Percentiles rank a stretch among this genome's conserved stretches.
These are phyloP conservation scores for Machaerirhynchus nigripectus DNA, from an alignment of 2,113 vertebrate species.

Conservation along the genomic window DNA sequence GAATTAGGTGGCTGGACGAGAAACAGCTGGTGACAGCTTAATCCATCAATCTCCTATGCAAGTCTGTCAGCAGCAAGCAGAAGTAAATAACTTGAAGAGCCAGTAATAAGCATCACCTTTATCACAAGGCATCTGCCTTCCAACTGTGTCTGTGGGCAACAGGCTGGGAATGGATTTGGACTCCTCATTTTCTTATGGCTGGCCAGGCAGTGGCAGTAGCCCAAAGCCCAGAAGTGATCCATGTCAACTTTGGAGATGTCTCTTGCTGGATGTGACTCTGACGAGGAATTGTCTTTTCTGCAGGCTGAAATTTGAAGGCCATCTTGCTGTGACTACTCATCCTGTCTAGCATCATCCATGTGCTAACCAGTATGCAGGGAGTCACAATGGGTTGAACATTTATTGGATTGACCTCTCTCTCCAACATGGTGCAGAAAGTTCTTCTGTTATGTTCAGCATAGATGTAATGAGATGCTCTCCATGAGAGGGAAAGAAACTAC, in stretches of 20 bases:
- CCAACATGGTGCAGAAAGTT: neutral
- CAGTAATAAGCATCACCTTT: neutral
- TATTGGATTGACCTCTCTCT: neutral
- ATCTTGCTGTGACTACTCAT: neutral
- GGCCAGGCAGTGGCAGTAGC: neutral
- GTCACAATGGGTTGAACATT: neutral
- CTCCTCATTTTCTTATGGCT: neutral
- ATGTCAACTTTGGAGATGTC: neutral
- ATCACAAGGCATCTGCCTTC: neutral
- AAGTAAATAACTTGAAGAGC: neutral
- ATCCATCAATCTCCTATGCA: neutral
- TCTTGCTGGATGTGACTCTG: neutral
- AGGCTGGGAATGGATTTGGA: neutral
- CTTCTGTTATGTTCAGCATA: neutral
- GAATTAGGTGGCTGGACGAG: neutral
- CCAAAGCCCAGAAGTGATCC: neutral
- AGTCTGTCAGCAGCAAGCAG: neutral
- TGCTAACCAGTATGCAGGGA: neutral
- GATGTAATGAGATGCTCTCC: neutral
- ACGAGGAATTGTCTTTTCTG: neutral
- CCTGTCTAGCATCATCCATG: neutral
- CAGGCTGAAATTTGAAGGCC: neutral
- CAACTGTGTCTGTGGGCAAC: neutral
- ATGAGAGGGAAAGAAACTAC: neutral
- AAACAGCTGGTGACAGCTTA: constrained; percentile 11